Percentiles rank a stretch among this genome's conserved stretches.
phyloP scores from a whole-genome alignment of 1,140 invertebrate species.

The Plodia interpunctella region DNA sequence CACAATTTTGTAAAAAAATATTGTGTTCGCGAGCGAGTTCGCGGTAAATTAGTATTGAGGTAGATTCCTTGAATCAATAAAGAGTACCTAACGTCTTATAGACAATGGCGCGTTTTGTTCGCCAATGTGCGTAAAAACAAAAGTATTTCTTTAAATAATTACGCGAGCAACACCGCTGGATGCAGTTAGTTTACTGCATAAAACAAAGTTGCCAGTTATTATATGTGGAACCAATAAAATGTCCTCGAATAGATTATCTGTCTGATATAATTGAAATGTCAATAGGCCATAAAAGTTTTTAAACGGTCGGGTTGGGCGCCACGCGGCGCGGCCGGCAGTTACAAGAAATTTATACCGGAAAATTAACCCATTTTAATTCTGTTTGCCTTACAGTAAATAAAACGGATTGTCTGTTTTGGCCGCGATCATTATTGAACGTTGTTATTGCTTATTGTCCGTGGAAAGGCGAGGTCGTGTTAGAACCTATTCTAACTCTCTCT shows the following conservation, averaged over 20 bases:
- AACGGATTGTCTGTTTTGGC: background rate
- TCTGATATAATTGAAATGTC: constrained; percentile 15
- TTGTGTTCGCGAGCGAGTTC: no score
- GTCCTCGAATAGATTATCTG: background rate
- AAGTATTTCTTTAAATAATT: no score
- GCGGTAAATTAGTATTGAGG: no score
- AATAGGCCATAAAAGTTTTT: constrained; percentile 17
- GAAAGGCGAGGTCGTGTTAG: no score
- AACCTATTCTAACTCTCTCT: no score
- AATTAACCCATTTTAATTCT: constrained; percentile 13
- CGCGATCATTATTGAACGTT: background rate
- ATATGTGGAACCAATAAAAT: background rate
- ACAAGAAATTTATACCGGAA: constrained; percentile 11
- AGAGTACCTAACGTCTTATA: no score
- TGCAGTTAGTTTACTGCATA: no score
- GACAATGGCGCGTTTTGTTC: no score
- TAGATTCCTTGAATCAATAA: no score
- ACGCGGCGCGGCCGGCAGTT: background rate
- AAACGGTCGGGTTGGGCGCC: constrained; percentile 9
- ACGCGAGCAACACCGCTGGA: no score
- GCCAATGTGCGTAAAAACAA: no score
- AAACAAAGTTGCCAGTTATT: background rate
- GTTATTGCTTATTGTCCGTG: background rate
- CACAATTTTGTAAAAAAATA: no score
- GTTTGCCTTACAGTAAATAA: background rate